phyloP scores from a whole-genome alignment of 23 tunicate genomes.

The Ascidia mentula region DNA sequence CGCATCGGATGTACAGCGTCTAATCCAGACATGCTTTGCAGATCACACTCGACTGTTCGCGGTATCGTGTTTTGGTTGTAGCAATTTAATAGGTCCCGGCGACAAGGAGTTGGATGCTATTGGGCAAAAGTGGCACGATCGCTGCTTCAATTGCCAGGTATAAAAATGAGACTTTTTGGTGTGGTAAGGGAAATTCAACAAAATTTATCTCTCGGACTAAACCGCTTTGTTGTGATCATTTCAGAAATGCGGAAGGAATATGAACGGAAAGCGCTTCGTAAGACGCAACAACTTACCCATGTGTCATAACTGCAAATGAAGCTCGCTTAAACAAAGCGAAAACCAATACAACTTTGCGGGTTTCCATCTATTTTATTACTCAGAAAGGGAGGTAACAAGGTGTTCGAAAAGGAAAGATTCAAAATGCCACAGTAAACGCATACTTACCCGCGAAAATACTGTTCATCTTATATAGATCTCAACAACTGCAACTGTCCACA shows the following conservation, averaged over 20 bases:
- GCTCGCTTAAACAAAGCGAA: background rate
- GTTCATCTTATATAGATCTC: background rate
- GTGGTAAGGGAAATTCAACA: background rate
- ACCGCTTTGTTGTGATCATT: background rate
- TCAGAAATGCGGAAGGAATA: constrained; percentile 65
- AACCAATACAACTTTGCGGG: background rate
- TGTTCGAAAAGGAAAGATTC: background rate
- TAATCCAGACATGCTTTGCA: no score
- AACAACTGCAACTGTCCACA: background rate
- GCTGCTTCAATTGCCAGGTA: constrained; percentile 81
- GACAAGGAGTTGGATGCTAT: constrained; percentile 56
- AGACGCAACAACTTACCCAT: constrained; percentile 52
- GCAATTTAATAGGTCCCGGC: constrained; percentile 66
- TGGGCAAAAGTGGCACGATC: constrained; percentile 68
- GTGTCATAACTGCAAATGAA: constrained; percentile 68
- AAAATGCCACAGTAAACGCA: background rate
- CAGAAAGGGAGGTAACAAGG: background rate
- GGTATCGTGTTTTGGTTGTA: constrained; percentile 46
- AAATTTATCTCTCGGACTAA: background rate
- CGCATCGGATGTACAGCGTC: no score
- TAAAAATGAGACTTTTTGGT: background rate
- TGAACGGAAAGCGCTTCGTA: constrained; percentile 69
- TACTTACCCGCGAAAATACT: background rate
- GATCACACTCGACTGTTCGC: constrained; percentile 43
- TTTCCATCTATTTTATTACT: background rate